phyloP scores from a whole-genome alignment of 2,113 vertebrate species.

The Tiliqua scincoides region DNA sequence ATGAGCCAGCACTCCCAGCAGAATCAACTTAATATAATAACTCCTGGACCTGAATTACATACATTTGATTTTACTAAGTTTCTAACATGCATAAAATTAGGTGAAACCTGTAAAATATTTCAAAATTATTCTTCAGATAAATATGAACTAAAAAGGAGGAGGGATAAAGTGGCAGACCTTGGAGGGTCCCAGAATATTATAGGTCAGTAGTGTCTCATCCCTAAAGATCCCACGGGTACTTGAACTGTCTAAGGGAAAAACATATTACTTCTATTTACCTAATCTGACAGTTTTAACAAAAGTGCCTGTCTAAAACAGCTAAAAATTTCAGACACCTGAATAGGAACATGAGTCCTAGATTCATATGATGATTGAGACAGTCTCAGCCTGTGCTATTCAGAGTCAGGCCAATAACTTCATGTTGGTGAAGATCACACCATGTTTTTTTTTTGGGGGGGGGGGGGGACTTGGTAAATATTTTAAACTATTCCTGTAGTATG shows the following conservation, averaged over 20 bases:
- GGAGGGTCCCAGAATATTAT: not conserved
- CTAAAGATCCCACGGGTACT: not conserved
- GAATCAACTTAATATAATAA: not conserved
- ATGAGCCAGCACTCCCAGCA: conserved; percentile 9
- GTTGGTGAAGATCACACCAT: not conserved
- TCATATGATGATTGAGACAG: not conserved
- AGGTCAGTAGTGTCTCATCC: not conserved
- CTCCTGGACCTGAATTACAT: too few relatives aligned
- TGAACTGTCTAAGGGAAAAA: not conserved
- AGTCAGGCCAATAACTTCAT: not conserved
- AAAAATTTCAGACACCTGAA: not conserved
- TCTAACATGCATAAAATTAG: not conserved
- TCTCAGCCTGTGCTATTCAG: not conserved
- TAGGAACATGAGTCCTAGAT: not conserved
- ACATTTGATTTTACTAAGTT: not conserved
- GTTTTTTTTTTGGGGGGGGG: too few relatives aligned
- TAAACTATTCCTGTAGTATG: not conserved
- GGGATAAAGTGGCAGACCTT: not conserved
- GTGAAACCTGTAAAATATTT: not conserved
- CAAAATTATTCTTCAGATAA: not conserved
- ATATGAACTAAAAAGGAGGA: not conserved
- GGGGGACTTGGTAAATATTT: not conserved
- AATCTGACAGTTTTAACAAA: not conserved
- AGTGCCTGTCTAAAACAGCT: not conserved
- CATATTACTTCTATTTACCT: not conserved